Evolutionary conservation across 2,113 vertebrate species (phyloP).

Genomic region (Scomber colias): DNA sequence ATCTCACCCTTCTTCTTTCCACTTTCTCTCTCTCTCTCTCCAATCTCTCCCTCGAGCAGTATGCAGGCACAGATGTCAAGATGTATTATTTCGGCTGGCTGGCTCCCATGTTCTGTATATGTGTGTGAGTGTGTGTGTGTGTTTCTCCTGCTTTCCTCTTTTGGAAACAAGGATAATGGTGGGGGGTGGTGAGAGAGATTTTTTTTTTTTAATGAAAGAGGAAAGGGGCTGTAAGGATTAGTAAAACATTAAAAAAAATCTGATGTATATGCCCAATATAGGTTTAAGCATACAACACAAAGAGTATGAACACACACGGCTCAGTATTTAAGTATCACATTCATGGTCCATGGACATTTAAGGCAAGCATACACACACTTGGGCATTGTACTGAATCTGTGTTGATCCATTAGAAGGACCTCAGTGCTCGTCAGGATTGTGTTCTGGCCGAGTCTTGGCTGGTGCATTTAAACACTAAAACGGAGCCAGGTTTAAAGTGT

Average conservation of each 20-base stretch:
- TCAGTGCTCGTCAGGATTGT: constrained; percentile 66
- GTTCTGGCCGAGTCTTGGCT: constrained; percentile 58
- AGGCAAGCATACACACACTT: constrained; percentile 55
- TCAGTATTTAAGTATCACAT: constrained; percentile 40
- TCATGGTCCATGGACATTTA: constrained; percentile 74
- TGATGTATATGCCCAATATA: background rate
- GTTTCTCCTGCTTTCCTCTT: constrained; percentile 50
- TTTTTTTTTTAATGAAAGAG: background rate
- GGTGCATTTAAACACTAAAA: constrained; percentile 65
- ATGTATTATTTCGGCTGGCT: constrained; percentile 82
- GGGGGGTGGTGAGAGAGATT: background rate
- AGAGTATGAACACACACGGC: background rate
- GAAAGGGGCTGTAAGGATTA: constrained; percentile 37
- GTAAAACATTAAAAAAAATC: constrained; percentile 52
- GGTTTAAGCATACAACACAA: constrained; percentile 22
- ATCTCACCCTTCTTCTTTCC: constrained; percentile 68
- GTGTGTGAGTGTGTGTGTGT: constrained; percentile 15
- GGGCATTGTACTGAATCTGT: constrained; percentile 53
- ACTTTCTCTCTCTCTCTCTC: constrained; percentile 60
- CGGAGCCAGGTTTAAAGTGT: constrained; percentile 61
- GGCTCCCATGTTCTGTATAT: constrained; percentile 70
- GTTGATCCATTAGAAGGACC: constrained; percentile 73
- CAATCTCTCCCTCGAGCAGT: constrained; percentile 73
- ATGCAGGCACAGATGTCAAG: constrained; percentile 83
- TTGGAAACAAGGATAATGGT: constrained; percentile 56